Conservation (phyloP, 2,797 vertebrate genomes). For the Cuniculus paca region DNA sequence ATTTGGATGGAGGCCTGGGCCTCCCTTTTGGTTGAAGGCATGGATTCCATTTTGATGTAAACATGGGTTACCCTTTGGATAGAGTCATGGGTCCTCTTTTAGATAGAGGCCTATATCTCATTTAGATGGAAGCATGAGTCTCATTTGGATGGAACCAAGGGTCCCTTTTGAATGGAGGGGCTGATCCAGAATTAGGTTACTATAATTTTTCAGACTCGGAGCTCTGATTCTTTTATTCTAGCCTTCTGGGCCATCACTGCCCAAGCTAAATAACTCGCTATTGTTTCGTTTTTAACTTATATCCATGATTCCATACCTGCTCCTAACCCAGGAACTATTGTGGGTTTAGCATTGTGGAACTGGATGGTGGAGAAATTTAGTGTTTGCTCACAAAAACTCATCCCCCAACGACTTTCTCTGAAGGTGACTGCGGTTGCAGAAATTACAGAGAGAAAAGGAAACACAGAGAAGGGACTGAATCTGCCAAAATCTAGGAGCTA, state of each 20-base stretch:
- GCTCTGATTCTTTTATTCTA: not conserved
- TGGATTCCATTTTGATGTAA: not conserved
- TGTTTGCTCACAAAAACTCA: not conserved
- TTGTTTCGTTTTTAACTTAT: not conserved
- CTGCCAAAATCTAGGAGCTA: not conserved
- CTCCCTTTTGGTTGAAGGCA: not conserved
- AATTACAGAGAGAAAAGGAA: not conserved
- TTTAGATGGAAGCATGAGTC: not conserved
- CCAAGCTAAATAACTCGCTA: not conserved
- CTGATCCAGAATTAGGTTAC: not conserved
- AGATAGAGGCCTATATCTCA: not conserved
- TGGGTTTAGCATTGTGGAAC: not conserved
- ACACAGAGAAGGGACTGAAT: not conserved
- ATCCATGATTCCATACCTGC: not conserved
- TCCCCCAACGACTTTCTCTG: not conserved
- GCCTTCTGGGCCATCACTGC: not conserved
- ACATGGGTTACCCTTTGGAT: not conserved
- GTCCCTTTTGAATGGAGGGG: not conserved
- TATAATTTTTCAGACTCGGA: not conserved
- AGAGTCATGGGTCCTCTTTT: not conserved
- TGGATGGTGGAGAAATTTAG: not conserved
- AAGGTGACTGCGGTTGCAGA: not conserved
- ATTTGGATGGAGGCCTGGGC: not conserved
- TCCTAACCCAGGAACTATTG: not conserved
- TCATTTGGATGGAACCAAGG: not conserved